These are phyloP conservation scores for Crocidura indochinensis DNA, from an alignment of 2,797 vertebrate genomes.

Conservation along the genomic window DNA sequence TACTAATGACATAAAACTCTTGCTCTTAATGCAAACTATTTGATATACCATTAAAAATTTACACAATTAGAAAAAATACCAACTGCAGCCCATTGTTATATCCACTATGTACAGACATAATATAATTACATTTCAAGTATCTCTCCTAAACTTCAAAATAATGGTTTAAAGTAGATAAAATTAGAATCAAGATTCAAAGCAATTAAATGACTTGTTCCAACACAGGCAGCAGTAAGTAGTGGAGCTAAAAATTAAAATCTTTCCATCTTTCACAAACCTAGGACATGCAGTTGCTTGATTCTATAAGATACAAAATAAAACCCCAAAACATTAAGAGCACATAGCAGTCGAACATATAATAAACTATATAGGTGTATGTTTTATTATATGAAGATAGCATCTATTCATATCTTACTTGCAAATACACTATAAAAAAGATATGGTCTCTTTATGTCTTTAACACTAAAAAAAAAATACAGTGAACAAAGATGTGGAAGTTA, in stretches of 20 bases:
- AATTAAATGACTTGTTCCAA: slow-evolving; percentile 37
- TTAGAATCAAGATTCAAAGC: slow-evolving; percentile 35
- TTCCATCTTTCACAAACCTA: background rate
- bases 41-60: slow-evolving; percentile 54
- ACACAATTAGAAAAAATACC: background rate
- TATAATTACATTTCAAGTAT: slow-evolving; percentile 7
- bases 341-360: background rate
- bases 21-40: slow-evolving; percentile 17
- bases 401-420: background rate
- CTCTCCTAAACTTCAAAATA: slow-evolving; percentile 51
- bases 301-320: background rate
- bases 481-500: background rate
- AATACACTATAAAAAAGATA: background rate
- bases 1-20: background rate
- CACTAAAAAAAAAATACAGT: background rate
- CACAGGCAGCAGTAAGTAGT: background rate
- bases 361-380: background rate
- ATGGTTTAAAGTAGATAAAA: slow-evolving; percentile 19
- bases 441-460: background rate
- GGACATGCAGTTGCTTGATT: slow-evolving; percentile 25
- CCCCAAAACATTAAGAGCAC: background rate
- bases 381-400: background rate
- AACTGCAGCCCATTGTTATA: background rate
- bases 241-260: slow-evolving; percentile 31
- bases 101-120: background rate